Percentiles rank a stretch among this genome's conserved stretches.
phyloP scores from a whole-genome alignment of 2,113 vertebrate genomes.

The Alligator sinensis region DNA sequence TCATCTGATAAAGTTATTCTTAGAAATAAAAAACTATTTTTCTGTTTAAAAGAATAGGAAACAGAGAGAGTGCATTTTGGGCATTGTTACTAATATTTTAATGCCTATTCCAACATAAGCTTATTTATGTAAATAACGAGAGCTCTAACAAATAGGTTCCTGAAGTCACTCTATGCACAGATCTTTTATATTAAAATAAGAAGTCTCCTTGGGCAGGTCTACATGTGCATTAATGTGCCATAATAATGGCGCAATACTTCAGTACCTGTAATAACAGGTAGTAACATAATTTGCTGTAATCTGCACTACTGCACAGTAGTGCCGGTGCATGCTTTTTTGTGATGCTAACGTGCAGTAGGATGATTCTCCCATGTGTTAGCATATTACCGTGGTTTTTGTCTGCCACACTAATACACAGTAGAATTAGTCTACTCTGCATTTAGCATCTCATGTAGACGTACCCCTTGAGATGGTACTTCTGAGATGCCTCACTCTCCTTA shows the following conservation, averaged over 20 bases:
- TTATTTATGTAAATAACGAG: constrained; percentile 19
- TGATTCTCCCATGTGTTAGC: too few relatives aligned
- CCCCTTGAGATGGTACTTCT: neutral
- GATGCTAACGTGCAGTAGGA: too few relatives aligned
- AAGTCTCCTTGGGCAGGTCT: neutral
- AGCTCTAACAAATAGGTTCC: neutral
- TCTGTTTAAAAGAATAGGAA: neutral
- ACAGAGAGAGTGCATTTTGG: neutral
- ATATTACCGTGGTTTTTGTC: too few relatives aligned
- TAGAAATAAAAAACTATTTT: neutral
- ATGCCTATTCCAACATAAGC: neutral
- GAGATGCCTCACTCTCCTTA: neutral
- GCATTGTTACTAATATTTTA: constrained; percentile 14
- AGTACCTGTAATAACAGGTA: neutral
- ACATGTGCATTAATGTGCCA: too few relatives aligned
- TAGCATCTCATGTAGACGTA: too few relatives aligned
- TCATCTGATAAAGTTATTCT: neutral
- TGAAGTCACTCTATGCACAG: neutral
- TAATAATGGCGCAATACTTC: too few relatives aligned
- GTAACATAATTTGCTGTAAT: neutral
- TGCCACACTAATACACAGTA: too few relatives aligned
- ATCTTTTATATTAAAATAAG: neutral
- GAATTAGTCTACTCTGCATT: too few relatives aligned
- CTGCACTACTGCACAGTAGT: neutral
- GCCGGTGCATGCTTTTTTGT: too few relatives aligned